Percentiles rank a stretch among this genome's conserved stretches.
phyloP scores from a whole-genome alignment of 2,113 vertebrate species.

The Saccopteryx leptura region DNA sequence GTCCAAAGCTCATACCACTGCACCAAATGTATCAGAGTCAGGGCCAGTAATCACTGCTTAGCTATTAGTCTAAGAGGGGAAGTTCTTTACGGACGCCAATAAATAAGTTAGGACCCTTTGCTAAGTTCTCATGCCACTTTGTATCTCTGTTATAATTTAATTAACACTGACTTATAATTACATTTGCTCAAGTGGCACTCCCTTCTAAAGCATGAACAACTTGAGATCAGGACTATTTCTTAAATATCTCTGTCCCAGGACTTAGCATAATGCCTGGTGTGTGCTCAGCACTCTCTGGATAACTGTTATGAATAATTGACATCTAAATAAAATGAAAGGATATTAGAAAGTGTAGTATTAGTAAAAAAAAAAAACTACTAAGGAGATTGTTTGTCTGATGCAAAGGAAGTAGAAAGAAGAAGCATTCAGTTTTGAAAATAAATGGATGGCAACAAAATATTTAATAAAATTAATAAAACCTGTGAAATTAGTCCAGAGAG shows the following conservation, averaged over 20 bases:
- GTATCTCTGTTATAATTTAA: not conserved
- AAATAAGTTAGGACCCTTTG: not conserved
- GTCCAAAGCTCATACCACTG: not conserved
- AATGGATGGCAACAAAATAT: constrained; percentile 60
- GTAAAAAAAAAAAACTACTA: constrained; percentile 55
- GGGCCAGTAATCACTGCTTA: not conserved
- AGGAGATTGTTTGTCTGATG: constrained; percentile 59
- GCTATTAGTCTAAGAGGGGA: not conserved
- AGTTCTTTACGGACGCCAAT: not conserved
- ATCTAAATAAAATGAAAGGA: constrained; percentile 50
- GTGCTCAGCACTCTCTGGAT: not conserved
- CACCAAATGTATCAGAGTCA: not conserved
- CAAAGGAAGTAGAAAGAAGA: constrained; percentile 30
- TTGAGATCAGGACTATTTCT: not conserved
- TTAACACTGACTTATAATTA: not conserved
- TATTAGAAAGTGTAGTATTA: constrained; percentile 13
- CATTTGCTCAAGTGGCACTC: not conserved
- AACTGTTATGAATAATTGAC: not conserved
- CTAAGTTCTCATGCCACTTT: not conserved
- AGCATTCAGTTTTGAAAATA: constrained; percentile 61
- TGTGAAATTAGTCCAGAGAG: constrained; percentile 67
- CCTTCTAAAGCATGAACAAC: not conserved
- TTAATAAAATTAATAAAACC: constrained; percentile 68
- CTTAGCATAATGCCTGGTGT: not conserved
- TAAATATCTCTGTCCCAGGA: not conserved